Evolutionary conservation across 2,888 invertebrate genomes (phyloP), one percentile per base, ranked within the genome.

Genomic region (Apodemia zela): DNA sequence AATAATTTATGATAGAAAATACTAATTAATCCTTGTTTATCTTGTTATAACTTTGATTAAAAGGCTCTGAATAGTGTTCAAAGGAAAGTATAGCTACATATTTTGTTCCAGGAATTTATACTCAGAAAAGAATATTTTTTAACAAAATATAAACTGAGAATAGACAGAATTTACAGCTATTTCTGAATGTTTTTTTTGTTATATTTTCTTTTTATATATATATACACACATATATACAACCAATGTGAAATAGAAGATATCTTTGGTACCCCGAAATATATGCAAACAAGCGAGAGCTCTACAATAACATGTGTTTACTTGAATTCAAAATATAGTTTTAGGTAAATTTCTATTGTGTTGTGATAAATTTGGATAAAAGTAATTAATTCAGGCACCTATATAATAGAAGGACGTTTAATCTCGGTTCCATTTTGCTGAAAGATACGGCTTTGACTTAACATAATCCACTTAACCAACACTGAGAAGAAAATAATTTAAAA

Each of bases 401-500:
- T 42, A 42, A 42, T 42, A 42, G 15, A 15, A 42, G 42, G 42
- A 15, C 15, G 42, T 42, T 42, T 15, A 42, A 42, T 42, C 42
- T 15, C 42, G 15, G 13, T 3, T 42, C 42, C 42, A 47, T 42
- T 60, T 29, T 33, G 17, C 17, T 21, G 29, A 61, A 60, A 17
- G 29, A 7, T 11, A 47, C 42, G 42, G 15, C 42, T 42, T 42
- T 42, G 42, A 42, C 42, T 42, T 42, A 42, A 42, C 42, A 15
- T 21, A 49, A 60, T 60, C 15, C 38, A 61, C 49, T 49, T 33
- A 61, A 49, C 47, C 7, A 33, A 33, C 42, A 42, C 15, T 42
- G 18, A 45, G 45, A 33, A 17, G 60, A 15, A 29, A 33, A 33
- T 61, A 61, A 61, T 33, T 33, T 45, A 49, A 61, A 61, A 49